Percentiles rank a stretch among this genome's conserved stretches.
These are phyloP conservation scores for Kryphioiulus occultus DNA, from an alignment of 2,888 invertebrate species.

Conservation along the genomic window DNA sequence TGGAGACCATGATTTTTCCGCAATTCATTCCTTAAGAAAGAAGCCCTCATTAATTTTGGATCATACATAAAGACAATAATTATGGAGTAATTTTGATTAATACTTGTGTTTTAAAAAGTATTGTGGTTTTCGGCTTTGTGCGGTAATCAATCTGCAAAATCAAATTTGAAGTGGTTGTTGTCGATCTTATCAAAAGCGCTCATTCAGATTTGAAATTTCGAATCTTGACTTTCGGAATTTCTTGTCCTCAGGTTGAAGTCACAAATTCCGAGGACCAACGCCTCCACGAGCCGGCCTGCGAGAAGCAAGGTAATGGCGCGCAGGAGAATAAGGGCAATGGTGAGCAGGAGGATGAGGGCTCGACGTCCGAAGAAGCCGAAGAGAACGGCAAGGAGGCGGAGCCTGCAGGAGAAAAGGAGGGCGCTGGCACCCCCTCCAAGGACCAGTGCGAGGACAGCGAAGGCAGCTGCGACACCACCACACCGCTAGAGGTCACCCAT, in stretches of 20 bases:
- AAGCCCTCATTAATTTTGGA: not conserved
- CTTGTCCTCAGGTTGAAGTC: not conserved
- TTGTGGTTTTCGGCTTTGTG: no score
- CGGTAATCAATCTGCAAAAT: no score
- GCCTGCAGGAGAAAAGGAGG: not conserved
- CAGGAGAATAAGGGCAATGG: not conserved
- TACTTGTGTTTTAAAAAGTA: no score
- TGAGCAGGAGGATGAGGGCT: not conserved
- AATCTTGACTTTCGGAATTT: not conserved
- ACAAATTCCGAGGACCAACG: slow-evolving; percentile 29
- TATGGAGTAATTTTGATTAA: not conserved
- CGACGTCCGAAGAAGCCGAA: not conserved
- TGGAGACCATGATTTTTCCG: not conserved
- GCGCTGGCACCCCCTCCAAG: not conserved
- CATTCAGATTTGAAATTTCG: not conserved
- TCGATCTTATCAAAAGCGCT: not conserved
- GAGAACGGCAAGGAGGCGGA: not conserved
- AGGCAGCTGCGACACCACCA: not conserved
- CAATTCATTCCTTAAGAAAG: no score
- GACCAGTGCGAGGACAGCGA: not conserved
- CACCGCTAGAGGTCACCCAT: not conserved
- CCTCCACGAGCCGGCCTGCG: not conserved
- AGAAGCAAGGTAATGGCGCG: not conserved
- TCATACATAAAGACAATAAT: not conserved
- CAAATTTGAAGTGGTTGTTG: no score